Evolutionary conservation across 2,888 invertebrate genomes (phyloP).

Genomic region (Polydrusus tereticollis): DNA sequence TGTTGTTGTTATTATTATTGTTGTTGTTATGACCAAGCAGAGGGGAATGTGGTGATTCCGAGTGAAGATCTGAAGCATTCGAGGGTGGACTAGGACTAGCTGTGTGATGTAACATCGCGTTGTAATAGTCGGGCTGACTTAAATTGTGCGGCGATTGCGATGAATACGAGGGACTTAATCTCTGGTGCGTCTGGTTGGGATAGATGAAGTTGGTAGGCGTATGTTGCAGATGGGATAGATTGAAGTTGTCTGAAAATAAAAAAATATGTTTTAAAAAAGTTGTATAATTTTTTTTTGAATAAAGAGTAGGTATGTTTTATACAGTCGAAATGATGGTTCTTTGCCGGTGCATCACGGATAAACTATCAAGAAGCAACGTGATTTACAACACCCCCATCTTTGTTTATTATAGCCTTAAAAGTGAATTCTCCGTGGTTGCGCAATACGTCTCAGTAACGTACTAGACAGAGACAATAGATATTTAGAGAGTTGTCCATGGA

Average conservation of each 20-base stretch:
- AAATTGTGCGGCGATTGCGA: conserved; percentile 60
- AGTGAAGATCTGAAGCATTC: conserved; percentile 53
- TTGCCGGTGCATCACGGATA: too few relatives aligned
- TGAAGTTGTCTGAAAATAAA: conserved; percentile 58
- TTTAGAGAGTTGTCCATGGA: too few relatives aligned
- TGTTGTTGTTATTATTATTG: conserved; percentile 57
- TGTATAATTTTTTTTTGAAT: not conserved
- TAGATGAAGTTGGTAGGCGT: conserved; percentile 56
- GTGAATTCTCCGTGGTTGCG: too few relatives aligned
- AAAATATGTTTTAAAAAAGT: not conserved
- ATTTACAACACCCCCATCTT: too few relatives aligned
- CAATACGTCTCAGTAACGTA: too few relatives aligned
- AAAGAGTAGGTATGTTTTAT: too few relatives aligned
- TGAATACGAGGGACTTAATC: conserved; percentile 62
- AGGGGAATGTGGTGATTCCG: conserved; percentile 63
- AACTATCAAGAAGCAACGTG: too few relatives aligned
- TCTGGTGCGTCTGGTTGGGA: conserved; percentile 55
- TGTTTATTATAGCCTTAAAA: too few relatives aligned
- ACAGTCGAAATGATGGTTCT: too few relatives aligned
- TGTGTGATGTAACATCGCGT: conserved; percentile 43
- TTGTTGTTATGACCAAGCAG: conserved; percentile 58
- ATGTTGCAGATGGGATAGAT: conserved; percentile 59
- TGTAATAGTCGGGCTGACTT: conserved; percentile 64
- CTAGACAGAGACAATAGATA: too few relatives aligned
- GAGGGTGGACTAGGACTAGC: conserved; percentile 61